These are phyloP conservation scores for Chlorospingus semifuscus DNA, from an alignment of 2,797 vertebrate species.

Conservation along the genomic window DNA sequence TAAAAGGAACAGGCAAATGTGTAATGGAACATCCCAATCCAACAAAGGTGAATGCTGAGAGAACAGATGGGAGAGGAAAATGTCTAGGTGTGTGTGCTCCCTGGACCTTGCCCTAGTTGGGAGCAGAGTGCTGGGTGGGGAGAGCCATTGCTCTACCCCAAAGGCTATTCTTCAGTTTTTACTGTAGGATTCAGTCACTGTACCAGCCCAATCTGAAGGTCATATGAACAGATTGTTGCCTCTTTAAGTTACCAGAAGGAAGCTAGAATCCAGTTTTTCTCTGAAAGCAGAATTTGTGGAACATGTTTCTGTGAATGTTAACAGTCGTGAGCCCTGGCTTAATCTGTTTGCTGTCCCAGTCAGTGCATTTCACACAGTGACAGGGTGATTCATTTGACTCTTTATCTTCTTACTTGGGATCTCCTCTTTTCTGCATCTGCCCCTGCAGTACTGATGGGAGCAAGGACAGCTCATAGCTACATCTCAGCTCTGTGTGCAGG, in stretches of 20 bases:
- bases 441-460: background rate
- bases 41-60: background rate
- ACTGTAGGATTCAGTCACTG: background rate
- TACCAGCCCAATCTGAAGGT: background rate
- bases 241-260: constrained; percentile 31
- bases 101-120: background rate
- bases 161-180: background rate
- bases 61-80: background rate
- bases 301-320: background rate
- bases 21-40: background rate
- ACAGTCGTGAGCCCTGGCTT: background rate
- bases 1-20: background rate
- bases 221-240: constrained; percentile 2
- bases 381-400: background rate
- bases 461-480: background rate
- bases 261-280: constrained; percentile 6
- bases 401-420: background rate
- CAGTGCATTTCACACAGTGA: background rate
- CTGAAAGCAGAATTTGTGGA: background rate
- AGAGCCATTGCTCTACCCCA: background rate
- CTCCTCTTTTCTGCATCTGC: background rate
- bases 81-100: background rate
- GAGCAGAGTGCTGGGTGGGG: background rate
- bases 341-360: background rate
- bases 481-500: background rate